Conservation (phyloP, 1,140 invertebrate species). For the Caenorhabditis brenneri region DNA sequence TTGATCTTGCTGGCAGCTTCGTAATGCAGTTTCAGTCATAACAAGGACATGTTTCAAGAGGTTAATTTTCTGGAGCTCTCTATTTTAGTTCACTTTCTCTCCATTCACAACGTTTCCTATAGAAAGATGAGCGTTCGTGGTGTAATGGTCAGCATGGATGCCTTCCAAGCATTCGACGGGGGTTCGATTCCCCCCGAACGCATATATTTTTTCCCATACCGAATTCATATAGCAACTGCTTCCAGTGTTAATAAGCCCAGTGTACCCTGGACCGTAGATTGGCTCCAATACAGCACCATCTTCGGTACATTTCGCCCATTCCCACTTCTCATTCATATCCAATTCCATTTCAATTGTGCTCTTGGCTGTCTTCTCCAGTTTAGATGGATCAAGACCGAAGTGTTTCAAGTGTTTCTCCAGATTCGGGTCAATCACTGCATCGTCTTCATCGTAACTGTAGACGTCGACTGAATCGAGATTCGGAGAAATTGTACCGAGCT, state of each 20-base stretch:
- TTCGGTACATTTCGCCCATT: constrained; percentile 92
- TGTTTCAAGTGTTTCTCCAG: constrained; percentile 87
- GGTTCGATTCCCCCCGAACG: constrained; percentile 57
- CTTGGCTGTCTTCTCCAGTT: constrained; percentile 96
- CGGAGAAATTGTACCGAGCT: constrained; percentile 92
- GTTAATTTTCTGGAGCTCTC: too few species aligned
- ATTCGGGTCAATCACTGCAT: constrained; percentile 90
- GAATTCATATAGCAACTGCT: constrained; percentile 96
- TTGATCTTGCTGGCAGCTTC: too few species aligned
- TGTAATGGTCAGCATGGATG: constrained; percentile 58
- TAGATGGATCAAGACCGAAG: constrained; percentile 91
- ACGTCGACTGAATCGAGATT: constrained; percentile 78
- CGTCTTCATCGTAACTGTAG: constrained; percentile 85
- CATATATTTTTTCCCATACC: too few species aligned
- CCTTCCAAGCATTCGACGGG: constrained; percentile 58
- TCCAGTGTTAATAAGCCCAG: constrained; percentile 88
- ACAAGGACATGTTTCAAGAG: too few species aligned
- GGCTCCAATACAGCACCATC: constrained; percentile 83
- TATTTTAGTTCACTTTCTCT: too few species aligned
- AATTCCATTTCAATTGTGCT: constrained; percentile 97
- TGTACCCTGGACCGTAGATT: constrained; percentile 87
- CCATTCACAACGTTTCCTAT: too few species aligned
- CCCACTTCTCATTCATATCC: constrained; percentile 91
- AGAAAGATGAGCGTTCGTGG: constrained; percentile 54
- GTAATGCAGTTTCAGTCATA: too few species aligned